Conservation (phyloP, 2,888 invertebrate genomes). For the Hanleya hanleyi region DNA sequence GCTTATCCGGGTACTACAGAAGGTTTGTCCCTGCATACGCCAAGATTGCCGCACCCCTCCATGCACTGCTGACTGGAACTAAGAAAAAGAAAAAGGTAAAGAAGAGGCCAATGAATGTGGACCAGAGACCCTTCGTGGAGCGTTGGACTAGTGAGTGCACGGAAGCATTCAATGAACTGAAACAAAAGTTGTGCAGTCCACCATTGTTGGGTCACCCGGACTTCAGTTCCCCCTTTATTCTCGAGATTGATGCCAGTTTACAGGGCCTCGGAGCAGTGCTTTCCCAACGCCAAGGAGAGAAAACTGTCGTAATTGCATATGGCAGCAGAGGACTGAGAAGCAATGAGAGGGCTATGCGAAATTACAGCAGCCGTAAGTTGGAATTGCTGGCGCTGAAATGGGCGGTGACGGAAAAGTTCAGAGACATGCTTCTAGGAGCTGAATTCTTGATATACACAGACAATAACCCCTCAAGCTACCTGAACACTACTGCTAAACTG, state of each 20-base stretch:
- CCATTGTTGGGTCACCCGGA: not conserved
- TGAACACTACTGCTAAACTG: not conserved
- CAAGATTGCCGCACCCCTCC: not conserved
- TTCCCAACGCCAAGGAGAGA: conserved; percentile 17
- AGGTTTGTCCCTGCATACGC: not conserved
- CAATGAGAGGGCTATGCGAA: conserved; percentile 2
- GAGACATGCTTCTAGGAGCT: not conserved
- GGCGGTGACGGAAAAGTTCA: conserved; percentile 7
- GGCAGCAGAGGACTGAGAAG: conserved; percentile 15
- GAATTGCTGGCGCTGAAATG: conserved; percentile 23
- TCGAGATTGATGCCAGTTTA: not conserved
- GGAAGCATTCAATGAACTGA: too few species aligned
- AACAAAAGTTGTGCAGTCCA: not conserved
- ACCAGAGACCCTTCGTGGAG: too few species aligned
- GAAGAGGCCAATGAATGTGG: too few species aligned
- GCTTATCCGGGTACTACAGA: not conserved
- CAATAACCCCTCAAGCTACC: not conserved
- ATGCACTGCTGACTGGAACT: not conserved
- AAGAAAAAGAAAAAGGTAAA: too few species aligned
- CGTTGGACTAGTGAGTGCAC: too few species aligned
- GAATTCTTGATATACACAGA: not conserved
- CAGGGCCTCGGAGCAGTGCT: not conserved
- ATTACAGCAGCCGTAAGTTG: conserved; percentile 26
- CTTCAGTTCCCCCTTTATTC: not conserved
- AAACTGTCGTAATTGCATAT: conserved; percentile 16